Conservation (phyloP, 1,140 invertebrate species). For the Trachelipus rathkii region DNA sequence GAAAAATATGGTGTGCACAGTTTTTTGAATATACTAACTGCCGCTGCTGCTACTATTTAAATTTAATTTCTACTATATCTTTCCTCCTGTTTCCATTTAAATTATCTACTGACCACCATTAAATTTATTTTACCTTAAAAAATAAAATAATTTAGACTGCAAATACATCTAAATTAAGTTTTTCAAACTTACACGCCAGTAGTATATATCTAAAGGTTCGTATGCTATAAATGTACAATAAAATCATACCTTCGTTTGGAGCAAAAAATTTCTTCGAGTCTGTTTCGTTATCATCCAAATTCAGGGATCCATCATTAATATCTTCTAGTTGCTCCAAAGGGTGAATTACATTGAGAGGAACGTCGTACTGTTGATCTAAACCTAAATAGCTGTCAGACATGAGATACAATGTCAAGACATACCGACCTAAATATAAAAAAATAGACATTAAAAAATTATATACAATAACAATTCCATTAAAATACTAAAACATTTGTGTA, state of each 20-base stretch:
- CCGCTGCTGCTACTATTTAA: too few relatives aligned
- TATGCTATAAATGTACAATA: too few relatives aligned
- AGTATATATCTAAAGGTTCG: too few relatives aligned
- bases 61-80: too few relatives aligned
- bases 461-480: slow-evolving; percentile 27
- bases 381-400: slow-evolving; percentile 93
- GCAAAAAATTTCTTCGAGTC: slow-evolving; percentile 21
- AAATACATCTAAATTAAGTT: too few relatives aligned
- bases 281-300: neutral
- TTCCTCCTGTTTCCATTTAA: too few relatives aligned
- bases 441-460: neutral
- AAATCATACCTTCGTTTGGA: neutral
- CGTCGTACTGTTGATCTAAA: slow-evolving; percentile 86
- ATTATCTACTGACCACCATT: too few relatives aligned
- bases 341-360: slow-evolving; percentile 49
- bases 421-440: slow-evolving; percentile 59
- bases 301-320: neutral
- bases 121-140: too few relatives aligned
- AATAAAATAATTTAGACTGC: too few relatives aligned
- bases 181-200: too few relatives aligned
- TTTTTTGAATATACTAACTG: too few relatives aligned
- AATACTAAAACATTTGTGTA: slow-evolving; percentile 29
- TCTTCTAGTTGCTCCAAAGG: neutral
- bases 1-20: too few relatives aligned
- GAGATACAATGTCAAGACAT: slow-evolving; percentile 75